A percentile compares a stretch with the other conserved stretches of the same genome.
Conservation (phyloP, 2,113 vertebrate genomes). For the Xiphorhynchus elegans region DNA sequence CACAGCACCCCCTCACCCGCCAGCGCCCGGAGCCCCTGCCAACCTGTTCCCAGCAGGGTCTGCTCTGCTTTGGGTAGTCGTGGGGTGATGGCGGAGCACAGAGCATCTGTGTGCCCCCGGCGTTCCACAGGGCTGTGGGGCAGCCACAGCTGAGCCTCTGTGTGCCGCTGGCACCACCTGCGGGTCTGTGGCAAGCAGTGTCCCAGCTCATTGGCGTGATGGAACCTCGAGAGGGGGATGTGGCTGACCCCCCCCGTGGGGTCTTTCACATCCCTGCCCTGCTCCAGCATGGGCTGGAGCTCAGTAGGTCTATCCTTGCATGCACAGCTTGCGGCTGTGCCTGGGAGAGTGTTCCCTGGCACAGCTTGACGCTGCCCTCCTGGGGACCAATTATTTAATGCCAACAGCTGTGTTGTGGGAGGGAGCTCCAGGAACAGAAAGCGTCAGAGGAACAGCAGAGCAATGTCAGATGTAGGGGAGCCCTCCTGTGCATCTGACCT, state of each 20-base stretch:
- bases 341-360: neutral
- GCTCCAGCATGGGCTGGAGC: neutral
- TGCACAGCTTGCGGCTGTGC: accelerated
- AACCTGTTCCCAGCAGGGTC: neutral
- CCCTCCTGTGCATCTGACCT: neutral
- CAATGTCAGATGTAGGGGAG: neutral
- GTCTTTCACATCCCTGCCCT: neutral
- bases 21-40: neutral
- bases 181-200: accelerated
- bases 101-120: accelerated
- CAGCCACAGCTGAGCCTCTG: neutral
- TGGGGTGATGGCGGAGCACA: accelerated
- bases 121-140: neutral
- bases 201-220: neutral
- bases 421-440: neutral
- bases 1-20: neutral
- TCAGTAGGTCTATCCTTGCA: neutral
- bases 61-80: neutral
- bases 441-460: neutral
- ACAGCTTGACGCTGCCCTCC: neutral
- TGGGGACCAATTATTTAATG: neutral
- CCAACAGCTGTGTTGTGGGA: accelerated
- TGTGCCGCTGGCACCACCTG: accelerated
- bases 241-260: neutral
- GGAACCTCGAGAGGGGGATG: neutral